phyloP scores from a whole-genome alignment of 1,140 invertebrate species.

The Panonychus citri region DNA sequence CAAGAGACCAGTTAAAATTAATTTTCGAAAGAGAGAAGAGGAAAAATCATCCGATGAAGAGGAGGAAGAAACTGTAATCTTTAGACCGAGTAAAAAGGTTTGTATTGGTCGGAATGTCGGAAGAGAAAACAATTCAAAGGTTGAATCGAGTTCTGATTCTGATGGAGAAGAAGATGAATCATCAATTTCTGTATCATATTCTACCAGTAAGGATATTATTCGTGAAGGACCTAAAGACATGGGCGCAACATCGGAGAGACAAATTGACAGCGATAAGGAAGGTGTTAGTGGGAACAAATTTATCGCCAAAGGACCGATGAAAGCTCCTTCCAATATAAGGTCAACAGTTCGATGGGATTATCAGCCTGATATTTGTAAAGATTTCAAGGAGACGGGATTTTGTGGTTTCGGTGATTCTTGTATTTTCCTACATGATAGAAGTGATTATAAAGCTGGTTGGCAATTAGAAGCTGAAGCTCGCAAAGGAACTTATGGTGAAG shows the following conservation, averaged over 20 bases:
- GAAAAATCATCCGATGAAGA: too few relatives aligned
- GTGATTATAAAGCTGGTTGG: conserved; percentile 85
- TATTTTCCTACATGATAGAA: conserved; percentile 92
- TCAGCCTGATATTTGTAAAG: conserved; percentile 98
- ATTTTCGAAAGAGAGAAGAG: too few relatives aligned
- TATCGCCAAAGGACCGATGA: conserved; percentile 2
- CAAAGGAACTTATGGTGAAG: conserved; percentile 30
- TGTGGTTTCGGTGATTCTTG: conserved; percentile 98
- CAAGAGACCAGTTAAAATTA: too few relatives aligned
- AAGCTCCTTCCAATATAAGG: conserved; percentile 15
- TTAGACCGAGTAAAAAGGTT: too few relatives aligned
- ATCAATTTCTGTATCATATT: not conserved
- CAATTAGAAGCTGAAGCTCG: conserved; percentile 71
- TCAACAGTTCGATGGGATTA: conserved; percentile 88
- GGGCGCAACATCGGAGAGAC: conserved; percentile 55
- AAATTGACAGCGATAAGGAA: conserved; percentile 63
- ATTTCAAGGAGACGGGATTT: conserved; percentile 98
- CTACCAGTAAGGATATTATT: not conserved
- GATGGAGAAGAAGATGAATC: not conserved
- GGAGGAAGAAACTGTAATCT: too few relatives aligned
- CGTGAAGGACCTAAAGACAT: conserved; percentile 34
- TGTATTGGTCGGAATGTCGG: too few relatives aligned
- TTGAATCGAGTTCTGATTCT: too few relatives aligned
- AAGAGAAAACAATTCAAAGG: too few relatives aligned
- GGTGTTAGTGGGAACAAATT: not conserved